These are phyloP conservation scores for Coboldia fuscipes DNA, from an alignment of 1,140 invertebrate species.

Conservation along the genomic window DNA sequence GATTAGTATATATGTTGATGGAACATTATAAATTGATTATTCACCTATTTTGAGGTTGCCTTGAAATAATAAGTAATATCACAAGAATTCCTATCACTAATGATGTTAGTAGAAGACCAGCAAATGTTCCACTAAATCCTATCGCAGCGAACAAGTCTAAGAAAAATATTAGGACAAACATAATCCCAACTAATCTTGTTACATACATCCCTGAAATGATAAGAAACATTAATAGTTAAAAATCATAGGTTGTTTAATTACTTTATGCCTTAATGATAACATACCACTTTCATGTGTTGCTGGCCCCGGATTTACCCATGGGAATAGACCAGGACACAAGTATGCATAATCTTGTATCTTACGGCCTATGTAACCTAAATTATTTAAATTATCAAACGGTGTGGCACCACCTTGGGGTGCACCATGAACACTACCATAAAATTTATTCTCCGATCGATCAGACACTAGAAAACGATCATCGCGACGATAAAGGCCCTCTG, in stretches of 20 bases:
- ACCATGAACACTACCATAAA: slow-evolving; percentile 39
- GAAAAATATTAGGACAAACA: slow-evolving; percentile 58
- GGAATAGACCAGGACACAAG: slow-evolving; percentile 64
- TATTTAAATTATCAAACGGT: slow-evolving; percentile 26
- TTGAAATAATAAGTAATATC: slow-evolving; percentile 60
- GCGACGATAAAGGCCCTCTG: slow-evolving; percentile 43
- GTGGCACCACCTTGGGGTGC: slow-evolving; percentile 19
- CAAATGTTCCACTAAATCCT: slow-evolving; percentile 46
- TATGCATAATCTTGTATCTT: slow-evolving; percentile 47
- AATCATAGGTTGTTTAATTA: neutral
- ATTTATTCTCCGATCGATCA: slow-evolving; percentile 63
- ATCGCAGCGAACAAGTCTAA: slow-evolving; percentile 68
- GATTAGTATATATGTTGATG: too few species aligned
- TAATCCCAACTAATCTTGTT: slow-evolving; percentile 65
- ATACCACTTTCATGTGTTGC: slow-evolving; percentile 54
- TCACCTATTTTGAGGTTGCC: slow-evolving; percentile 82
- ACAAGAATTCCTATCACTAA: slow-evolving; percentile 55
- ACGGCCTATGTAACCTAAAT: slow-evolving; percentile 33
- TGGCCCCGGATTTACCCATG: slow-evolving; percentile 69
- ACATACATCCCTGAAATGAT: slow-evolving; percentile 45
- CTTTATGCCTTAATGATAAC: slow-evolving; percentile 3
- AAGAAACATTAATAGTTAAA: slow-evolving; percentile 6
- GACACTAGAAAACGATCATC: slow-evolving; percentile 74
- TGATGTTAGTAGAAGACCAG: slow-evolving; percentile 41
- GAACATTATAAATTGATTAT: neutral